Percentiles rank a stretch among this genome's conserved stretches.
phyloP scores from a whole-genome alignment of 2,888 invertebrate genomes.

The Nomada goodeniana region DNA sequence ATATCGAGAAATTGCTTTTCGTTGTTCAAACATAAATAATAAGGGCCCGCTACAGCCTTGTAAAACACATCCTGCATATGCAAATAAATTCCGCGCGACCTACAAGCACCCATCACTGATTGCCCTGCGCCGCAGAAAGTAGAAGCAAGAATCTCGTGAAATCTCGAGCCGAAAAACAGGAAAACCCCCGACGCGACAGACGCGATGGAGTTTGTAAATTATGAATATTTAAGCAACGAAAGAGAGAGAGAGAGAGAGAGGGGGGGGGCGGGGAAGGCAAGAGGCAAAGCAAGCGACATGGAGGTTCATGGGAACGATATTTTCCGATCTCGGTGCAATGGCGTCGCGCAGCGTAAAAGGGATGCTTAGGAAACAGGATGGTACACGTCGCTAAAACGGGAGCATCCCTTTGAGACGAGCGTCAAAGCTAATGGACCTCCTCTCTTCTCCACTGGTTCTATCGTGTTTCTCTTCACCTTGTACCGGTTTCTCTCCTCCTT shows the following conservation, averaged over 20 bases:
- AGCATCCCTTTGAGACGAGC: conserved; percentile 81
- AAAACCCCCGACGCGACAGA: conserved; percentile 40
- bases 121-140: neutral
- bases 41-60: too few relatives aligned
- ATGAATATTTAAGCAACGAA: conserved; percentile 77
- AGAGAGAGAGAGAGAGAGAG: neutral
- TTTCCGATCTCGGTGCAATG: conserved; percentile 72
- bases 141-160: conserved; percentile 32
- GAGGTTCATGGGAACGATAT: conserved; percentile 54
- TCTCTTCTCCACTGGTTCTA: conserved; percentile 47
- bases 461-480: conserved; percentile 50
- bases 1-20: too few relatives aligned
- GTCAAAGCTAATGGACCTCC: conserved; percentile 82
- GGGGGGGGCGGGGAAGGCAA: neutral
- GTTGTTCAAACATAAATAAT: too few relatives aligned
- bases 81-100: too few relatives aligned
- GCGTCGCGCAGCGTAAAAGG: conserved; percentile 73
- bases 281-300: neutral
- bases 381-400: conserved; percentile 80
- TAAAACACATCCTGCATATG: too few relatives aligned
- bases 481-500: conserved; percentile 41
- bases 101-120: neutral
- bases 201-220: conserved; percentile 76
- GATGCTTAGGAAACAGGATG: conserved; percentile 81
- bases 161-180: conserved; percentile 63